phyloP scores from a whole-genome alignment of 2,113 vertebrate species.

The Sinocyclocheilus maitianheensis region DNA sequence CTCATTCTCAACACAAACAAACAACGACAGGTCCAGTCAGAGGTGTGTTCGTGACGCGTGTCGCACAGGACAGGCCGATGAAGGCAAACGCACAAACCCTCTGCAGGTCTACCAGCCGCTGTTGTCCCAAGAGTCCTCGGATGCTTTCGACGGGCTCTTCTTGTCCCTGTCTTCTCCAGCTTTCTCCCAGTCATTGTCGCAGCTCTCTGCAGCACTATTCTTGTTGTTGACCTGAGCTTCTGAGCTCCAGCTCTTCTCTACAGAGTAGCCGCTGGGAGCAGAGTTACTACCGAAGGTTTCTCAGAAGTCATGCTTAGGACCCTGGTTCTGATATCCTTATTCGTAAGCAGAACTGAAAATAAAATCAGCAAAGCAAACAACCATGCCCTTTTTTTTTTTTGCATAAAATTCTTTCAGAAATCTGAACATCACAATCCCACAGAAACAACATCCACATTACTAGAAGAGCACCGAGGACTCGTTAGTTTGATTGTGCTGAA shows the following conservation, averaged over 20 bases:
- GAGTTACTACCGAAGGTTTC: conserved; percentile 85
- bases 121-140: conserved; percentile 87
- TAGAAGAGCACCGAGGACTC: too few species aligned
- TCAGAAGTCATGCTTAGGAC: conserved; percentile 85
- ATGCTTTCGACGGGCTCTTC: conserved; percentile 72
- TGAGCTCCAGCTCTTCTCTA: conserved; percentile 82
- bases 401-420: too few species aligned
- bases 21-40: background rate
- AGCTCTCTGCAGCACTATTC: conserved; percentile 88
- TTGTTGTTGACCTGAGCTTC: conserved; percentile 85
- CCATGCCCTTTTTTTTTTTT: background rate
- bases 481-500: too few species aligned
- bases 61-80: background rate
- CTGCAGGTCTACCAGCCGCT: conserved; percentile 84
- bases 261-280: conserved; percentile 85
- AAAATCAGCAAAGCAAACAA: background rate
- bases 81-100: conserved; percentile 27
- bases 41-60: background rate
- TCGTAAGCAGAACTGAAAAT: conserved; percentile 73
- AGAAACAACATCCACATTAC: too few species aligned
- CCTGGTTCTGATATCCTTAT: conserved; percentile 86
- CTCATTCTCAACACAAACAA: conserved; percentile 1
- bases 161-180: conserved; percentile 80
- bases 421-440: too few species aligned
- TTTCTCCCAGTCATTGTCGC: conserved; percentile 90